These are phyloP conservation scores for Gymnodraco acuticeps DNA, from an alignment of 2,797 vertebrate genomes.

Conservation along the genomic window DNA sequence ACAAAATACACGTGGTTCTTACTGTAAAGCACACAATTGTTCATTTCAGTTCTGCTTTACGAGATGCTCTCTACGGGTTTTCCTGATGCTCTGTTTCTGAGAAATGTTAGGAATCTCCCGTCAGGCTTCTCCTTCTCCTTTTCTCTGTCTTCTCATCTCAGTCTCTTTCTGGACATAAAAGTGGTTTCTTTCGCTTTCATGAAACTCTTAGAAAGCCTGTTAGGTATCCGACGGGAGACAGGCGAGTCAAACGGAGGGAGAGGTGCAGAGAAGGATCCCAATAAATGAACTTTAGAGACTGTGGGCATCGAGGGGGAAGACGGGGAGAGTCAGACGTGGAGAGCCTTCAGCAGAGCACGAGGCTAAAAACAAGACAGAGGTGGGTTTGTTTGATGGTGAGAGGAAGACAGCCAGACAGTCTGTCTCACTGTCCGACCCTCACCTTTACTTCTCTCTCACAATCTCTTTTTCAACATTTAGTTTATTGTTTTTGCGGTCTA, in stretches of 20 bases:
- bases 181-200: conserved; percentile 56
- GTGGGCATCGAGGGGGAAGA: conserved; percentile 45
- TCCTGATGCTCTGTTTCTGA: conserved; percentile 45
- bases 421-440: conserved; percentile 45
- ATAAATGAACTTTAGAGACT: conserved; percentile 73
- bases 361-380: conserved; percentile 65
- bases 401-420: conserved; percentile 48
- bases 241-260: conserved; percentile 56
- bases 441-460: conserved; percentile 40
- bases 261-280: conserved; percentile 45
- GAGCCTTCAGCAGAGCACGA: conserved; percentile 51
- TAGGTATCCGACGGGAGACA: conserved; percentile 70
- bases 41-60: conserved; percentile 29
- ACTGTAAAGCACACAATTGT: conserved; percentile 14
- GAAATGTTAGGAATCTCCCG: conserved; percentile 54
- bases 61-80: conserved; percentile 35
- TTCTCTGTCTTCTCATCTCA: conserved; percentile 62
- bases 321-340: conserved; percentile 37
- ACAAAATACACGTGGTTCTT: not conserved
- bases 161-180: conserved; percentile 59
- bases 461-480: not conserved
- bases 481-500: conserved; percentile 9
- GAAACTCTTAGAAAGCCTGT: conserved; percentile 66
- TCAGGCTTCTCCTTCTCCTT: conserved; percentile 55
- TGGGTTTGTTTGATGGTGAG: conserved; percentile 44